Percentiles rank a stretch among this genome's conserved stretches.
These are phyloP conservation scores for Hippocampus guttulatus DNA, from an alignment of 2,113 vertebrate species.

Conservation along the genomic window DNA sequence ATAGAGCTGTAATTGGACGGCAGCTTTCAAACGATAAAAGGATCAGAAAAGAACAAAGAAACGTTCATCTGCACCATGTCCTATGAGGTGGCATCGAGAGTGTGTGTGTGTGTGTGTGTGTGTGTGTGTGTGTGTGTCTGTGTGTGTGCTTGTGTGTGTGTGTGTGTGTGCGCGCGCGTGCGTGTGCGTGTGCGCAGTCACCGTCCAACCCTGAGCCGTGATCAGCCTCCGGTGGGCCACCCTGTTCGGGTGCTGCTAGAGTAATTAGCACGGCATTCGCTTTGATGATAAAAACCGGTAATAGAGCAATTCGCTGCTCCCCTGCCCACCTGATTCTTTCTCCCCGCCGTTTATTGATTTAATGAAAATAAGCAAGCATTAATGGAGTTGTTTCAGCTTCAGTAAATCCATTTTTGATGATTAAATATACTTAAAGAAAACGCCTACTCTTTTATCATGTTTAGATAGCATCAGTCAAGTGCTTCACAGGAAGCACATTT, in stretches of 20 bases:
- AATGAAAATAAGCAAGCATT: conserved; percentile 58
- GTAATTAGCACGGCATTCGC: conserved; percentile 64
- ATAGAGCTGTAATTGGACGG: conserved; percentile 63
- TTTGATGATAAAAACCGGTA: conserved; percentile 70
- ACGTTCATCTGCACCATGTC: background rate
- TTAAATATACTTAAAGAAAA: conserved; percentile 11
- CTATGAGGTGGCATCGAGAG: background rate
- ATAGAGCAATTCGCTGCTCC: conserved; percentile 48
- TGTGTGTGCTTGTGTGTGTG: conserved; percentile 3
- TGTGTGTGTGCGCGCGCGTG: too few relatives aligned
- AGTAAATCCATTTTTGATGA: conserved; percentile 24
- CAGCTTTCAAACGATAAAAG: conserved; percentile 41
- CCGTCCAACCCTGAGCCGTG: conserved; percentile 58
- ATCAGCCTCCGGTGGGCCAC: conserved; percentile 66
- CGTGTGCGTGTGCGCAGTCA: conserved; percentile 39
- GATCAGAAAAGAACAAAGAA: conserved; percentile 12
- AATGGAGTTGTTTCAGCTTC: conserved; percentile 29
- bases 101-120: too few relatives aligned
- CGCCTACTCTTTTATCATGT: too few relatives aligned
- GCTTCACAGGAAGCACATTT: too few relatives aligned
- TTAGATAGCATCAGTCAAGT: too few relatives aligned
- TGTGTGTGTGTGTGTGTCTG: conserved; percentile 21
- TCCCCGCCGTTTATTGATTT: conserved; percentile 61
- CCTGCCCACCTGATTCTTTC: conserved; percentile 58
- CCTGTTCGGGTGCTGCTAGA: conserved; percentile 63